Evolutionary conservation across 2,888 invertebrate genomes (phyloP).

Genomic region (Troides oblongomaculatus): DNA sequence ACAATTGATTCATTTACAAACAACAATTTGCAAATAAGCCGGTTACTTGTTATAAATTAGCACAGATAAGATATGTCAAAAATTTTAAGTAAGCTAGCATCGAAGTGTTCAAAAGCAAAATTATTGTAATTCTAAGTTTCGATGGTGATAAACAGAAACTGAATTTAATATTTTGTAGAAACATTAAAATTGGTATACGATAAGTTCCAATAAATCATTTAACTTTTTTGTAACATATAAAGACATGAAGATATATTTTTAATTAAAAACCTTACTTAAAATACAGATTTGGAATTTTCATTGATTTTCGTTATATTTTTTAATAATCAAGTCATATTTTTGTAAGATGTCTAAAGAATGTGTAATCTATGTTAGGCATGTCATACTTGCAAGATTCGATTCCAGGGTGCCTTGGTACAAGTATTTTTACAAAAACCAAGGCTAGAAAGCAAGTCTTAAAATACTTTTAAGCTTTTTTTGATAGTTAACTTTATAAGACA

Average conservation of each 20-base stretch:
- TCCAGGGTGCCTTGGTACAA: too few relatives aligned
- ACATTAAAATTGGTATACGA: neutral
- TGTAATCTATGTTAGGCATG: too few relatives aligned
- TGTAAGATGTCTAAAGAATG: too few relatives aligned
- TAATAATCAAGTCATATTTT: too few relatives aligned
- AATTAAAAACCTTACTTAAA: too few relatives aligned
- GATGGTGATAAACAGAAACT: neutral
- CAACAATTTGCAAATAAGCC: conserved; percentile 17
- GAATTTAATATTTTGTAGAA: neutral
- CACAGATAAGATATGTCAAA: conserved; percentile 9
- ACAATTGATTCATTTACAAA: conserved; percentile 28
- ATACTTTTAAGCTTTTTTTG: too few relatives aligned
- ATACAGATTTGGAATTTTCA: too few relatives aligned
- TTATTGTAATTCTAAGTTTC: neutral
- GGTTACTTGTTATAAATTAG: conserved; percentile 2
- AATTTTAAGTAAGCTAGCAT: neutral
- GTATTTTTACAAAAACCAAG: too few relatives aligned
- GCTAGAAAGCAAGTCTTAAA: too few relatives aligned
- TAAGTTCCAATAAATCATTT: neutral
- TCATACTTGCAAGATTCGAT: too few relatives aligned
- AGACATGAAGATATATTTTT: neutral
- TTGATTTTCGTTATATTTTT: too few relatives aligned
- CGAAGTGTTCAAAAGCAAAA: neutral
- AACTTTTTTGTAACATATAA: neutral
- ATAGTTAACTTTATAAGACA: too few relatives aligned